Conservation (phyloP, 2,797 vertebrate species). For the Phrynocephalus vlangalii region DNA sequence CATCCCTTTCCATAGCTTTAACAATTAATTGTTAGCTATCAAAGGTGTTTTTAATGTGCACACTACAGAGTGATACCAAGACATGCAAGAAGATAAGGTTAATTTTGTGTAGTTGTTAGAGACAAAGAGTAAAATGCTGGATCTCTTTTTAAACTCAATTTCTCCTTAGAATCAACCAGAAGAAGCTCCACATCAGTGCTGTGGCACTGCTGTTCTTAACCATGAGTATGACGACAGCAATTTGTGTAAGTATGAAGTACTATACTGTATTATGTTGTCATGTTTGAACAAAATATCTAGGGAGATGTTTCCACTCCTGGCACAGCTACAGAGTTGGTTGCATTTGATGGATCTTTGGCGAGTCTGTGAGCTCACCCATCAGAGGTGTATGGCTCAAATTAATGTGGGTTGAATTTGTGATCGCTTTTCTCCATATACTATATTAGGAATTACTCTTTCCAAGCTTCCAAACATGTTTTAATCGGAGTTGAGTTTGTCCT, state of each 20-base stretch:
- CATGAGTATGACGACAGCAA: background rate
- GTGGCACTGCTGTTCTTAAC: background rate
- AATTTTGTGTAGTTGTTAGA: background rate
- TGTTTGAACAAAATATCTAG: background rate
- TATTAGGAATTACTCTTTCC: too few species aligned
- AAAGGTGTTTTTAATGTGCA: background rate
- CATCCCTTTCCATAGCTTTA: background rate
- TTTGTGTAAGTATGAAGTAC: conserved; percentile 33
- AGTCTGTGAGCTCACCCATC: too few species aligned
- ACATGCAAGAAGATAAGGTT: background rate
- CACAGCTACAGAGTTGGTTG: background rate
- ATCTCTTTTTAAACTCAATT: too few species aligned
- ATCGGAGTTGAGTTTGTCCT: too few species aligned
- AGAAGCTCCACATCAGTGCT: background rate
- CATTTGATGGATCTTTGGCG: background rate
- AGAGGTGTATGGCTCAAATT: too few species aligned
- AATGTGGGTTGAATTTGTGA: too few species aligned
- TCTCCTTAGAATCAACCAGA: background rate
- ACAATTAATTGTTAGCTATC: background rate
- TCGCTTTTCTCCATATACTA: too few species aligned
- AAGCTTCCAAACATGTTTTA: too few species aligned
- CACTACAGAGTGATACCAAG: background rate
- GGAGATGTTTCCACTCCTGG: background rate
- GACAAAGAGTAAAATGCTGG: background rate
- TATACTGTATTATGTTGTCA: background rate